Conservation (phyloP, 2,888 invertebrate species). For the Saturnia pavonia region DNA sequence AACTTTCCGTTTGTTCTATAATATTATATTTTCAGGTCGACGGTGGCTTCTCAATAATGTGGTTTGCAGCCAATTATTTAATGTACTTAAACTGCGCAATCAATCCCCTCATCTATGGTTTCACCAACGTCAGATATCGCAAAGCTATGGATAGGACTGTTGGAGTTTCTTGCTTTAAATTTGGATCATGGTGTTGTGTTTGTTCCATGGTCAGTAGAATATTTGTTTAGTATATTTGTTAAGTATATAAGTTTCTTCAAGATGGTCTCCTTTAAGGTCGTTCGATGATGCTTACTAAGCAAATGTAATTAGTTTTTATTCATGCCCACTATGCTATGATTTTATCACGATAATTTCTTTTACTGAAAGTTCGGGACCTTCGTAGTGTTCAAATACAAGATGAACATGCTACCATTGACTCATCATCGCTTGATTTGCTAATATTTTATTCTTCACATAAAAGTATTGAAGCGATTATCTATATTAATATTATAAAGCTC, state of each 20-base stretch:
- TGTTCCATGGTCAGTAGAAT: conserved; percentile 50
- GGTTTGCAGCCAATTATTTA: conserved; percentile 86
- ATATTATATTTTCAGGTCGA: conserved; percentile 65
- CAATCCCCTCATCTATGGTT: conserved; percentile 90
- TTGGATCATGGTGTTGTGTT: conserved; percentile 70
- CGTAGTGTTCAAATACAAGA: neutral
- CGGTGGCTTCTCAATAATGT: conserved; percentile 81
- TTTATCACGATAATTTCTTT: neutral
- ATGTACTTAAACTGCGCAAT: conserved; percentile 88
- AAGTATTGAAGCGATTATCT: too few species aligned
- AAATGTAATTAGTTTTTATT: neutral
- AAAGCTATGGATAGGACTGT: conserved; percentile 84
- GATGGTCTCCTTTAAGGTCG: neutral
- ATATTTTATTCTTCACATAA: too few species aligned
- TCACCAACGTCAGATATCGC: conserved; percentile 86
- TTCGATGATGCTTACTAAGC: neutral
- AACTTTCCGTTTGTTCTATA: neutral
- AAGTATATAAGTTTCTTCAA: neutral
- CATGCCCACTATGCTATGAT: neutral
- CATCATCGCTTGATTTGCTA: too few species aligned
- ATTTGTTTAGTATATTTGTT: neutral
- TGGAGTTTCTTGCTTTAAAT: conserved; percentile 71
- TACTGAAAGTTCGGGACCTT: neutral
- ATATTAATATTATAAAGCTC: too few species aligned
- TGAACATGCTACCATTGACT: too few species aligned